Percentiles rank a stretch among this genome's conserved stretches.
Evolutionary conservation across 2,797 vertebrate species (phyloP).

Genomic region (Galaxias olidus): DNA sequence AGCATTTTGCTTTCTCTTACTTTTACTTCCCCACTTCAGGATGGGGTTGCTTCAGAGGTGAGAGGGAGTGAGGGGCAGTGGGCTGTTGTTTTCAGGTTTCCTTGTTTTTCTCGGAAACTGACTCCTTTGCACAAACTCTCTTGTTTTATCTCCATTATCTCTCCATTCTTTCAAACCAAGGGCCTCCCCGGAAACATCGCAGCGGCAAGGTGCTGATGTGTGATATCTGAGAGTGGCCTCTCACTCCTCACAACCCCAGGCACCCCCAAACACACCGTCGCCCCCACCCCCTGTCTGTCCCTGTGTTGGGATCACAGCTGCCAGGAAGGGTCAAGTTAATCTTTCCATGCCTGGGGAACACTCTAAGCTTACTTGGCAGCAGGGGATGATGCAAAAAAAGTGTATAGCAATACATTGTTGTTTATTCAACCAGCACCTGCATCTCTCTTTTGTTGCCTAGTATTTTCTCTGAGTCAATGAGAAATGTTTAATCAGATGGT

Average conservation of each 20-base stretch:
- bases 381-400: not conserved
- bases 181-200: slow-evolving; percentile 23
- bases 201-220: slow-evolving; percentile 67
- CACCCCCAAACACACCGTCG: not conserved
- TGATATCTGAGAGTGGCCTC: slow-evolving; percentile 54
- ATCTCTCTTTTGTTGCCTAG: no score
- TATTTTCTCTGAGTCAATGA: no score
- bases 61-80: slow-evolving; percentile 9
- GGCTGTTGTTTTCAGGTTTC: slow-evolving; percentile 19
- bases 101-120: slow-evolving; percentile 33
- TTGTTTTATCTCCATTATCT: not conserved
- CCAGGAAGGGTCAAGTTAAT: slow-evolving; percentile 9
- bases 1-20: no score
- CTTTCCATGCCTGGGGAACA: slow-evolving; percentile 52
- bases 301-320: slow-evolving; percentile 15
- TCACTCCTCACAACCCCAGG: not conserved
- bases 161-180: slow-evolving; percentile 16
- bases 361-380: slow-evolving; percentile 26
- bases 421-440: no score
- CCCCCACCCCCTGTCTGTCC: slow-evolving; percentile 9
- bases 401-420: no score
- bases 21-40: no score
- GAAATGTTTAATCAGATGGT: no score
- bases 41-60: not conserved
- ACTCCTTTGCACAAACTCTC: not conserved